Percentiles rank a stretch among this genome's conserved stretches.
Evolutionary conservation across 2,113 vertebrate genomes (phyloP).

Genomic region (Tetrax tetrax): DNA sequence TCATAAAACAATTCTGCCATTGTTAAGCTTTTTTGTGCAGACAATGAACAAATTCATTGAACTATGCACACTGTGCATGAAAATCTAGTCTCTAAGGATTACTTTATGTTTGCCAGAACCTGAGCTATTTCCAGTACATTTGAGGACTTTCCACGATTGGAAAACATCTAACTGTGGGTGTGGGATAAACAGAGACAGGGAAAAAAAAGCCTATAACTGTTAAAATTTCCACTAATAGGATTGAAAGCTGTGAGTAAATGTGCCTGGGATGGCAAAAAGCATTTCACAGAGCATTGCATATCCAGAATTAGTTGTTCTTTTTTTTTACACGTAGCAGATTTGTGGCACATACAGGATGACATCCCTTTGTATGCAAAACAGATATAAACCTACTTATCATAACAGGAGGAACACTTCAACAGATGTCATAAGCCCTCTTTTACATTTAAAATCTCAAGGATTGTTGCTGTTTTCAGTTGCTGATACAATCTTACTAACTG

Average conservation of each 20-base stretch:
- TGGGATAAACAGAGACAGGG: not conserved
- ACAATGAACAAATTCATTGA: not conserved
- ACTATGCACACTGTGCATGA: not conserved
- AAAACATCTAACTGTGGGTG: not conserved
- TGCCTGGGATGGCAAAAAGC: not conserved
- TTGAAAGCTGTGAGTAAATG: not conserved
- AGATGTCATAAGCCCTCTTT: not conserved
- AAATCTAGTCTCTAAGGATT: constrained; percentile 4
- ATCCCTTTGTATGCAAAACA: not conserved
- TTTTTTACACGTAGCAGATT: not conserved
- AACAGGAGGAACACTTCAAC: not conserved
- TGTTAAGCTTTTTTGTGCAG: not conserved
- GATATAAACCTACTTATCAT: not conserved
- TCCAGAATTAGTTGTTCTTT: not conserved
- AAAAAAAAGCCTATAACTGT: not conserved
- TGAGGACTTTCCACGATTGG: constrained; percentile 4
- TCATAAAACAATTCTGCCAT: constrained; percentile 3
- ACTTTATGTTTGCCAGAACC: not conserved
- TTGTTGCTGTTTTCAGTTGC: not conserved
- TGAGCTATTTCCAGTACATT: not conserved
- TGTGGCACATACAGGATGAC: not conserved
- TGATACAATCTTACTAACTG: not conserved
- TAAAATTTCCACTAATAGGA: not conserved
- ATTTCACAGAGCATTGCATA: not conserved
- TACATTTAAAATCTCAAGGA: not conserved